phyloP scores from a whole-genome alignment of 64 coral and sea anemone genomes.

The Dendrophyllia cribrosa region DNA sequence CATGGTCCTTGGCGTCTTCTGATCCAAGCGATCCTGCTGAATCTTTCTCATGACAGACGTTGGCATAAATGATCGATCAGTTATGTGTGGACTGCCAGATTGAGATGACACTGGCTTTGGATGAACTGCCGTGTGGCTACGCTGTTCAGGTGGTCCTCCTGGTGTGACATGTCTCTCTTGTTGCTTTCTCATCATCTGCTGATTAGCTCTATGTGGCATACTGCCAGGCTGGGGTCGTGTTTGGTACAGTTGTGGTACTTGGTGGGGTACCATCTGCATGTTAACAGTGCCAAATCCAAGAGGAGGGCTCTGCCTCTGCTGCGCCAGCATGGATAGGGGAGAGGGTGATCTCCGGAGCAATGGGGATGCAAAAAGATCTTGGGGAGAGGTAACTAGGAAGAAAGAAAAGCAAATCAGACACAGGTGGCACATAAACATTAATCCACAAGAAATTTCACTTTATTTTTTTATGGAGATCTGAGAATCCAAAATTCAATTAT shows the following conservation, averaged over 20 bases:
- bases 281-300: conserved; percentile 50
- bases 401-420: not conserved
- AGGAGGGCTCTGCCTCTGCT: conserved; percentile 60
- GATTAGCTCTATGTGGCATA: not conserved
- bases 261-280: conserved; percentile 3
- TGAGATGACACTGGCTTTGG: not conserved
- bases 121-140: not conserved
- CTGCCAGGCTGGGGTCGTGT: not conserved
- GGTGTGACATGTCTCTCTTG: not conserved
- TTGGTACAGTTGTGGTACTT: not conserved
- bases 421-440: too few species aligned
- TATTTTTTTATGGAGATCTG: too few species aligned
- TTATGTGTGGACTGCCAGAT: not conserved
- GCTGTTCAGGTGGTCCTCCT: not conserved
- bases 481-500: too few species aligned
- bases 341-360: conserved; percentile 63
- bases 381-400: conserved; percentile 61
- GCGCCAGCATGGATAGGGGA: conserved; percentile 53
- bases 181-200: not conserved
- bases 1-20: conserved; percentile 43
- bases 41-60: conserved; percentile 71
- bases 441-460: too few species aligned
- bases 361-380: conserved; percentile 70
- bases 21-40: conserved; percentile 65
- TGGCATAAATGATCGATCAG: conserved; percentile 64